Evolutionary conservation across 2,888 invertebrate genomes (phyloP).

Genomic region (Parnassius orleans): DNA sequence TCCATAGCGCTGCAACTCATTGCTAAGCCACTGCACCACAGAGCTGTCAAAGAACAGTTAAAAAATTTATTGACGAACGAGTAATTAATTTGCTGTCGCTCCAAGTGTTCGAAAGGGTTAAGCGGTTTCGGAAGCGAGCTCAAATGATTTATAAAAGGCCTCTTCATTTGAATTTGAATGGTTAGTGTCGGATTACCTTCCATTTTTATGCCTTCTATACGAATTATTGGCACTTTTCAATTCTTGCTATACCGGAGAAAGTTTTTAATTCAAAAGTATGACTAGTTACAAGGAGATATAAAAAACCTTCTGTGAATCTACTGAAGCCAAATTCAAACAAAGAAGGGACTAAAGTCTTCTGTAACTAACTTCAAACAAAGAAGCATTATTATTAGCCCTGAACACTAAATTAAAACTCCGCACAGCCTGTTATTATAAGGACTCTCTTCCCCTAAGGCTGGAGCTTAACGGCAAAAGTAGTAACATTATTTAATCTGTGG

Average conservation of each 20-base stretch:
- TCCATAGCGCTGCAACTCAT: too few species aligned
- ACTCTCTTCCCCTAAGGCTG: too few species aligned
- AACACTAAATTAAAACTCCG: too few species aligned
- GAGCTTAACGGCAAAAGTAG: too few species aligned
- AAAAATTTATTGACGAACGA: background rate
- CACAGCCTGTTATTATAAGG: too few species aligned
- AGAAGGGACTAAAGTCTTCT: too few species aligned
- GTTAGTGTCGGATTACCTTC: slow-evolving; percentile 59
- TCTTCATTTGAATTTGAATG: slow-evolving; percentile 73
- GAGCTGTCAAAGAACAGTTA: too few species aligned
- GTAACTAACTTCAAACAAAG: too few species aligned
- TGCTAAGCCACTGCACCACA: too few species aligned
- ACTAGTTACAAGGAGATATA: background rate
- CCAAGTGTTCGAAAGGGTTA: slow-evolving; percentile 45
- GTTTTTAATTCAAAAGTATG: background rate
- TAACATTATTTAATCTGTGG: too few species aligned
- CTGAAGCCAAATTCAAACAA: too few species aligned
- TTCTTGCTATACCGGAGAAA: slow-evolving; percentile 6
- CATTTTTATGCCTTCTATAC: slow-evolving; percentile 38
- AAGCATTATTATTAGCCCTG: too few species aligned
- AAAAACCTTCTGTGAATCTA: background rate
- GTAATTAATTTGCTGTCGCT: slow-evolving; percentile 34
- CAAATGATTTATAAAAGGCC: slow-evolving; percentile 74
- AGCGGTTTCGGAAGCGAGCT: slow-evolving; percentile 56
- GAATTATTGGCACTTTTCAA: slow-evolving; percentile 30